These are phyloP conservation scores for Hydractinia echinata DNA, from an alignment of 30 jellyfish, hydroid and myxozoan species.

Conservation along the genomic window DNA sequence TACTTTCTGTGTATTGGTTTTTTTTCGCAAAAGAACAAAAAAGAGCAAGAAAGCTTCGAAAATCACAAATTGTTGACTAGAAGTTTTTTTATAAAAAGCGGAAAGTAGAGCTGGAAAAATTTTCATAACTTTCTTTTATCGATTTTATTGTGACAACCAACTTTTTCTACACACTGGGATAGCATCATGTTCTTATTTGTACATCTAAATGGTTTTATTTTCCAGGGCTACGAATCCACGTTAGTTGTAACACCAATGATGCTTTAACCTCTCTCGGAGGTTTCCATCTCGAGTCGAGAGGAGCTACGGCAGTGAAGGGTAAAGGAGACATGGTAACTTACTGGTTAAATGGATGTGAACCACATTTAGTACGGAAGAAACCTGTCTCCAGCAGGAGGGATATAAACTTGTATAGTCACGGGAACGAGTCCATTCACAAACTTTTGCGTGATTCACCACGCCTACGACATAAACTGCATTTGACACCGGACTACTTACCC, in stretches of 20 bases:
- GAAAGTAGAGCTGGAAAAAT: too few species aligned
- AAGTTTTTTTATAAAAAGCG: too few species aligned
- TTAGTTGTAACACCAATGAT: conserved; percentile 3
- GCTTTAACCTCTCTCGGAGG: conserved; percentile 9
- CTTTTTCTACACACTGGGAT: neutral
- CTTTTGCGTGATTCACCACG: conserved; percentile 10
- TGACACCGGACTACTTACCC: conserved; percentile 9
- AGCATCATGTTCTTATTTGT: neutral
- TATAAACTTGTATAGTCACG: neutral
- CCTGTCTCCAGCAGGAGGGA: neutral
- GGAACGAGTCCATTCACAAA: conserved; percentile 8
- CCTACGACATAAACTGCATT: neutral
- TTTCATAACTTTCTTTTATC: too few species aligned
- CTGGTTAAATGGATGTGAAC: neutral
- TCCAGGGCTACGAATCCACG: conserved; percentile 24
- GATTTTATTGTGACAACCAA: too few species aligned
- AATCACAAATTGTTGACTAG: neutral
- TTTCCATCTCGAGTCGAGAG: conserved; percentile 24
- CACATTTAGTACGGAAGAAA: neutral
- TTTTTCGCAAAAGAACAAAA: too few species aligned
- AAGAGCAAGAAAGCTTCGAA: too few species aligned
- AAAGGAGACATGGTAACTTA: neutral
- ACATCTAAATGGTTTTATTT: neutral
- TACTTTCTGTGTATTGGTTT: too few species aligned
- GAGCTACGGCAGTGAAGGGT: conserved; percentile 37